phyloP scores from a whole-genome alignment of 30 jellyfish, hydroid and myxozoan genomes.

The Cassiopea andromeda region DNA sequence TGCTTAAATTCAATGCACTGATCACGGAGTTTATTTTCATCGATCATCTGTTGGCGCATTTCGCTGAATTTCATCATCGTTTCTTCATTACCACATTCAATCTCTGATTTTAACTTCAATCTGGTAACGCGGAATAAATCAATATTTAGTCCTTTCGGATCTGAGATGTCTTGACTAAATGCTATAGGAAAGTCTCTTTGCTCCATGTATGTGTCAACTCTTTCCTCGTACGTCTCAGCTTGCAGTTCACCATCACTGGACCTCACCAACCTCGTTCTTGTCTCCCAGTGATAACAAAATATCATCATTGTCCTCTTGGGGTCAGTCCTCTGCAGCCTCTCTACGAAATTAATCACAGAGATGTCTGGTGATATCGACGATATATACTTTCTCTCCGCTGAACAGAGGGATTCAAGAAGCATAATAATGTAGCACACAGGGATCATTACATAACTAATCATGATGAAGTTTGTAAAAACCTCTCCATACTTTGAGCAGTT shows the following conservation, averaged over 20 bases:
- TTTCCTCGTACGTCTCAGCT: constrained; percentile 60
- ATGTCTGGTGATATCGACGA: not conserved
- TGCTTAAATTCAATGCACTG: constrained; percentile 7
- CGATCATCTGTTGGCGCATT: constrained; percentile 35
- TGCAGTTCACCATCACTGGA: constrained; percentile 62
- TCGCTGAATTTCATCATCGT: constrained; percentile 33
- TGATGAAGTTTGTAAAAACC: constrained; percentile 6
- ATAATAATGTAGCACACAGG: constrained; percentile 30
- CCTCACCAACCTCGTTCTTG: constrained; percentile 41
- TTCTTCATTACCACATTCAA: constrained; percentile 62
- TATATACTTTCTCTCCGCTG: constrained; percentile 33
- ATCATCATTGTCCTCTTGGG: constrained; percentile 14
- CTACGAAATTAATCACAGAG: constrained; percentile 8
- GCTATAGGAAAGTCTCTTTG: constrained; percentile 14
- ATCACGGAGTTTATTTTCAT: constrained; percentile 51
- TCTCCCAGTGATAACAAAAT: constrained; percentile 71
- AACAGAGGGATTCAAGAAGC: constrained; percentile 46
- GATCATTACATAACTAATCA: constrained; percentile 7
- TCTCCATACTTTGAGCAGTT: constrained; percentile 29
- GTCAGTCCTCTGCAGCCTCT: not conserved
- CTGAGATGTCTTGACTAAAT: constrained; percentile 44
- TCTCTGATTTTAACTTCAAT: constrained; percentile 34
- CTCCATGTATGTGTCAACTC: constrained; percentile 55
- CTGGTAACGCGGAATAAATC: constrained; percentile 44
- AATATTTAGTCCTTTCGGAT: constrained; percentile 26